phyloP scores from a whole-genome alignment of 2,888 invertebrate species.

The Papilio demoleus region DNA sequence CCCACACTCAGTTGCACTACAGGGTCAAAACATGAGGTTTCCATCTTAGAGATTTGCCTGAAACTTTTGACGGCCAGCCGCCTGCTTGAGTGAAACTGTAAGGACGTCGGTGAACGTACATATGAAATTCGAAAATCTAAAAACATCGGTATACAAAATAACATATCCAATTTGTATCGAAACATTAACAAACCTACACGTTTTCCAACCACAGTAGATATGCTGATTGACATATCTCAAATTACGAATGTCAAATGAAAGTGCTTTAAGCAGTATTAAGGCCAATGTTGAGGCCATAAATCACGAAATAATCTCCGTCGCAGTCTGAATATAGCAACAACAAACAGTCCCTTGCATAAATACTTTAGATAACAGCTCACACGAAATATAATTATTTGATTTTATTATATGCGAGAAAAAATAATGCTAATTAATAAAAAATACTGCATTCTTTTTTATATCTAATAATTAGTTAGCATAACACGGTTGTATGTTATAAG shows the following conservation, averaged over 20 bases:
- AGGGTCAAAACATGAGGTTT: too few species aligned
- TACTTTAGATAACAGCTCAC: conserved; percentile 31
- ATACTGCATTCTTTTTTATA: background rate
- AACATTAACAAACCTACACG: background rate
- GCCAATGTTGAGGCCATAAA: conserved; percentile 38
- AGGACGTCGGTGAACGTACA: too few species aligned
- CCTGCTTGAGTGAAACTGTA: too few species aligned
- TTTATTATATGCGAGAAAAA: background rate
- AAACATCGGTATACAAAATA: background rate
- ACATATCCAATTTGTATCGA: background rate
- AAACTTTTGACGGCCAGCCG: too few species aligned
- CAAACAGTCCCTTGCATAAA: conserved; percentile 27
- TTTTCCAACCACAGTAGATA: too few species aligned
- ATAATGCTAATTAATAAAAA: background rate
- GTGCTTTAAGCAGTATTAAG: conserved; percentile 35
- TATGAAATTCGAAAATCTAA: too few species aligned
- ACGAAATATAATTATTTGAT: conserved; percentile 9
- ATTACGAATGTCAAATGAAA: conserved; percentile 36
- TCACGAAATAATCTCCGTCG: conserved; percentile 27
- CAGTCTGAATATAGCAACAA: conserved; percentile 36
- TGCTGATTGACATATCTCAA: conserved; percentile 6
- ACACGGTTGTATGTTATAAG: too few species aligned
- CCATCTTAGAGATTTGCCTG: too few species aligned
- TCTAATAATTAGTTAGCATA: too few species aligned
- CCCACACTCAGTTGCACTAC: too few species aligned